Evolutionary conservation across 1,140 invertebrate species (phyloP).

Genomic region (Cotesia glomerata): DNA sequence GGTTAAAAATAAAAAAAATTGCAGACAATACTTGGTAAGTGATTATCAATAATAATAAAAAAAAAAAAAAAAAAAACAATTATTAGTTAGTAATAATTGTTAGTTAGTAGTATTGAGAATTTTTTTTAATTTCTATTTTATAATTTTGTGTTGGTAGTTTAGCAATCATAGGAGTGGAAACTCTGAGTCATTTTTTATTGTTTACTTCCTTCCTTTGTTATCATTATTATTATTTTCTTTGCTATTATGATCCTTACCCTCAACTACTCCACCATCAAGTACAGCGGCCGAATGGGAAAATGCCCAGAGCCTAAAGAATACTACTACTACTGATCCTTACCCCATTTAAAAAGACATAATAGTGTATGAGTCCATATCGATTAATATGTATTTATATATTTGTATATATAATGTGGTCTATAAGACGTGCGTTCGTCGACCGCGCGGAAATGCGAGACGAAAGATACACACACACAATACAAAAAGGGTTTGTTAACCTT

Average conservation of each 20-base stretch:
- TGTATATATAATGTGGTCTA: background rate
- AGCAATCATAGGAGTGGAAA: background rate
- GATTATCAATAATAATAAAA: constrained; percentile 1
- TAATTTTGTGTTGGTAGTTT: constrained; percentile 42
- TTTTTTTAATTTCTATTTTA: too few species aligned
- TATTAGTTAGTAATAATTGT: too few species aligned
- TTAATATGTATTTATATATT: background rate
- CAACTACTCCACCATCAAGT: too few species aligned
- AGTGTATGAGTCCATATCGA: background rate
- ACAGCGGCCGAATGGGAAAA: too few species aligned
- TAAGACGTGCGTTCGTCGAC: constrained; percentile 1
- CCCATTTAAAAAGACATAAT: too few species aligned
- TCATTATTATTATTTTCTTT: background rate
- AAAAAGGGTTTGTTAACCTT: constrained; percentile 36
- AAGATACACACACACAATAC: background rate
- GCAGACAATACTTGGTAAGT: constrained; percentile 53
- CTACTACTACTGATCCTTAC: background rate
- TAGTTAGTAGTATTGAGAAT: too few species aligned
- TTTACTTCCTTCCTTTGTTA: background rate
- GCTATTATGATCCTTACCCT: background rate
- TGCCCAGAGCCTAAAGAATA: too few species aligned
- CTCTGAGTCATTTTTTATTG: too few species aligned
- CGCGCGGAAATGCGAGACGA: constrained; percentile 1
- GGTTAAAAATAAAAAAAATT: constrained; percentile 53
- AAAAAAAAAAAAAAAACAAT: too few species aligned